Percentiles rank a stretch among this genome's conserved stretches.
Conservation (phyloP, 2,888 invertebrate species). For the Torymus aiolomorphi region DNA sequence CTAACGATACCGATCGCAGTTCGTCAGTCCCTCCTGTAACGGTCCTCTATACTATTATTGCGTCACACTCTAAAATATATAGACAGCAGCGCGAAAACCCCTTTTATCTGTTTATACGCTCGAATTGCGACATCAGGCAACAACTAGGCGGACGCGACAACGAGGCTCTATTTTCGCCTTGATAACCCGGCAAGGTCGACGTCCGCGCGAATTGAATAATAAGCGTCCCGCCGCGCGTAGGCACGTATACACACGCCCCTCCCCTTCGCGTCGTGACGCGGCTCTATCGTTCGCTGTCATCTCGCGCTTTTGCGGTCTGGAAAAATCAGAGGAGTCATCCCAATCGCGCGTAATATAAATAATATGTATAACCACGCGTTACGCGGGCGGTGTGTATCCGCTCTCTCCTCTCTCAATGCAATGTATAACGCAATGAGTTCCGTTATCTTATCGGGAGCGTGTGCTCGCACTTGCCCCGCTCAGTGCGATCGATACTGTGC, state of each 20-base stretch:
- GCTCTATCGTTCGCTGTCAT: slow-evolving; percentile 31
- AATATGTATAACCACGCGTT: neutral
- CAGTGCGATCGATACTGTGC: neutral
- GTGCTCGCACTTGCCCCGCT: neutral
- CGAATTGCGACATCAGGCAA: neutral
- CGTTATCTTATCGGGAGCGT: slow-evolving; percentile 30
- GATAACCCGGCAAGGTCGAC: slow-evolving; percentile 36
- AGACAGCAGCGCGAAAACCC: no score
- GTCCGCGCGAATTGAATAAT: slow-evolving; percentile 45
- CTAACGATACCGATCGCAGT: no score
- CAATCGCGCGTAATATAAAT: slow-evolving; percentile 15
- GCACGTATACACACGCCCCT: slow-evolving; percentile 17
- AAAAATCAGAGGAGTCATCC: slow-evolving; percentile 34
- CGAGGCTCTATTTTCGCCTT: neutral
- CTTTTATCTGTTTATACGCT: neutral
- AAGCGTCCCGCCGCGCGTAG: neutral
- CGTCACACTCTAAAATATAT: no score
- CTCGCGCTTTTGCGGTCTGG: slow-evolving; percentile 12
- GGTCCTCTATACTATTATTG: no score
- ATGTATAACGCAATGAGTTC: slow-evolving; percentile 11
- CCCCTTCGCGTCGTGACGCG: neutral
- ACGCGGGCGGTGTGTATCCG: neutral
- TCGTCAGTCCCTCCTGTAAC: no score
- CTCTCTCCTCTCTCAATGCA: no score
- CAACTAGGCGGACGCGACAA: neutral